These are phyloP conservation scores for Bradypus variegatus DNA, from an alignment of 2,797 vertebrate genomes.

Conservation along the genomic window DNA sequence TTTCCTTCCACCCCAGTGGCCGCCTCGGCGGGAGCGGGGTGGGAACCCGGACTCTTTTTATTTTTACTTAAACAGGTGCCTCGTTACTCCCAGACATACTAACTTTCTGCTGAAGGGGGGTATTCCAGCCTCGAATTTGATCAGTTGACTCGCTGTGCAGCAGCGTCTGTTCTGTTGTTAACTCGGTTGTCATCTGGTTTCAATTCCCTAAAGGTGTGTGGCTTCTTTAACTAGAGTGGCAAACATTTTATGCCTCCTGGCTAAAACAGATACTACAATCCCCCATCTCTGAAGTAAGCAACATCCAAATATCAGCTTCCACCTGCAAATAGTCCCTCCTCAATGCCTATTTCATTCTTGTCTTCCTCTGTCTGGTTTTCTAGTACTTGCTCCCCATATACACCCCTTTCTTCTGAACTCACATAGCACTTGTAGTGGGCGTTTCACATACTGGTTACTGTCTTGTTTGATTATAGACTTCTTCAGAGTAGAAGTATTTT, in stretches of 20 bases:
- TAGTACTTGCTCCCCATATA: not conserved
- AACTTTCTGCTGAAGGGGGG: constrained; percentile 77
- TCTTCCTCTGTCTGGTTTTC: not conserved
- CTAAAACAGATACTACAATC: not conserved
- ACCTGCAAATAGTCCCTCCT: not conserved
- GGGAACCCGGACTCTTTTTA: not conserved
- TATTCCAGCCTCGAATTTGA: constrained; percentile 83
- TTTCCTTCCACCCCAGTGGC: constrained; percentile 36
- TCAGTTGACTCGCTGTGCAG: constrained; percentile 79
- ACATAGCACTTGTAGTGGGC: not conserved
- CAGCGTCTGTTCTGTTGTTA: constrained; percentile 75
- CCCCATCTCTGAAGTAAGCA: not conserved
- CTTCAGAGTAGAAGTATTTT: not conserved
- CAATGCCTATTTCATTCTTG: not conserved
- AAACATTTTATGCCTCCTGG: constrained; percentile 60
- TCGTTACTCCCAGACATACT: constrained; percentile 69
- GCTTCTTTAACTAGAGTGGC: constrained; percentile 77
- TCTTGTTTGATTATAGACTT: not conserved
- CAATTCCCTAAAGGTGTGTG: constrained; percentile 82
- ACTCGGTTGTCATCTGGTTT: constrained; percentile 81
- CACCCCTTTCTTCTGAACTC: not conserved
- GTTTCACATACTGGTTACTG: not conserved
- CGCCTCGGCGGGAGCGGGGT: constrained; percentile 27
- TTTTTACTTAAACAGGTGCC: constrained; percentile 38
- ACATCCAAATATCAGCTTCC: not conserved